phyloP scores from a whole-genome alignment of 2,797 vertebrate genomes.

The Gallirallus australis region DNA sequence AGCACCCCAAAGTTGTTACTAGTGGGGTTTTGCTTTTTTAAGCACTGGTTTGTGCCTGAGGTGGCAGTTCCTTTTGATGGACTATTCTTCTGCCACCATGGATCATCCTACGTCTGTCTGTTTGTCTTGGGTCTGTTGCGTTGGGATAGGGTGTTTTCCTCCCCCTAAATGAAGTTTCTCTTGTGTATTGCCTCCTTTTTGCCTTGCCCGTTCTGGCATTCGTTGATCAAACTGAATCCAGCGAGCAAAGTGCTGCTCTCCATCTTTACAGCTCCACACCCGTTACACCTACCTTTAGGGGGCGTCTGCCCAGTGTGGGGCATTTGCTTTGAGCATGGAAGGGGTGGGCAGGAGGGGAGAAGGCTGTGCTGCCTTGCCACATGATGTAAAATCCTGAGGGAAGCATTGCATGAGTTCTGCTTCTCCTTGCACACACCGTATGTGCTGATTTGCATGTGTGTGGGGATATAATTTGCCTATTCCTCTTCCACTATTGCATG shows the following conservation, averaged over 20 bases:
- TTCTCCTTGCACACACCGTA: not conserved
- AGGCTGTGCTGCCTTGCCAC: not conserved
- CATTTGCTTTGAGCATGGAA: not conserved
- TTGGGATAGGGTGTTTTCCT: not conserved
- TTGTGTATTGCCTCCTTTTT: not conserved
- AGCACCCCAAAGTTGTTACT: not conserved
- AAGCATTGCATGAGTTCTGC: not conserved
- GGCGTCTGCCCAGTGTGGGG: not conserved
- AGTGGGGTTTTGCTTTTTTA: not conserved
- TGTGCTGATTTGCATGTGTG: not conserved
- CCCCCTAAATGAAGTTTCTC: not conserved
- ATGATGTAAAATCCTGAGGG: not conserved
- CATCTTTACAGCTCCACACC: not conserved
- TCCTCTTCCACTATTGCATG: not conserved
- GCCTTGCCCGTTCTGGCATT: not conserved
- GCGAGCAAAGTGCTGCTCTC: not conserved
- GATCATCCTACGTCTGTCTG: not conserved
- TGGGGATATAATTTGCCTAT: not conserved
- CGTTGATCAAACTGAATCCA: not conserved
- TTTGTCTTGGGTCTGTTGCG: not conserved
- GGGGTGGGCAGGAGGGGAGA: not conserved
- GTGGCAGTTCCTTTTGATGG: not conserved
- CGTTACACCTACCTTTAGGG: rapidly evolving
- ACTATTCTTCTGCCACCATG: not conserved
- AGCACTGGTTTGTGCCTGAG: not conserved